Base-by-base conservation (phyloP, 1,140 invertebrate species). In the Helicoverpa armigera region DNA sequence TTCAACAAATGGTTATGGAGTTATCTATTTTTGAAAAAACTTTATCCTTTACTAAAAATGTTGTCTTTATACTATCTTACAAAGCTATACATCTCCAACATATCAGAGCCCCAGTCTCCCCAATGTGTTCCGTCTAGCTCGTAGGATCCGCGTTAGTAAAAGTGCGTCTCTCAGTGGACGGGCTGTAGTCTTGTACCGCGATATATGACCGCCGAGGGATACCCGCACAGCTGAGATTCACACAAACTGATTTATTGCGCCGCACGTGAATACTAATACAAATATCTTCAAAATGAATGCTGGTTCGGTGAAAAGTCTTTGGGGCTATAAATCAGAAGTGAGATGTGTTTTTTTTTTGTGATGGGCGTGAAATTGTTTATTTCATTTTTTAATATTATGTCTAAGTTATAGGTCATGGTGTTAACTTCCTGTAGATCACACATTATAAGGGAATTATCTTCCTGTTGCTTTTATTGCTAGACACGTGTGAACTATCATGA, bases 131-230 rank as follows among this genome's bases (percentile, higher is more conserved):
- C 23, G 51, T 77, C 61, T 67, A 67, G 75, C 48, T 14, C 23
- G 29, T n/a, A 35, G 54, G 51, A 23, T 51, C 29, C 48, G 16
- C 35, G 50, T 11, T 56, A 31, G 50, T 77, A 67, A 77, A 77
- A 77, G 75, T 77, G 75, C 75, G 75, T 77, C 61, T 85, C 86
- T 87, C 84, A 14, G 80, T 81, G 89, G 83, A 78, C 74, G 54
- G 67, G 79, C 5, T 43, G 35, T 7, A 9, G 84, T 79, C 78
- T 83, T 73, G 84, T 89, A 92, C 91, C 82, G 88, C 88, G 87
- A 93, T 92, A 87, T 92, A 94, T 92, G 88, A 85, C 85, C 86
- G 89, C 83, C 92, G 75, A 61, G 92, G 92, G 92, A 94, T 83
- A 61, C 0, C 31, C 35, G 75, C 76, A 73, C 88, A 86, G 87